Conservation (phyloP, 2,113 vertebrate genomes). For the Reinhardtius hippoglossoides region DNA sequence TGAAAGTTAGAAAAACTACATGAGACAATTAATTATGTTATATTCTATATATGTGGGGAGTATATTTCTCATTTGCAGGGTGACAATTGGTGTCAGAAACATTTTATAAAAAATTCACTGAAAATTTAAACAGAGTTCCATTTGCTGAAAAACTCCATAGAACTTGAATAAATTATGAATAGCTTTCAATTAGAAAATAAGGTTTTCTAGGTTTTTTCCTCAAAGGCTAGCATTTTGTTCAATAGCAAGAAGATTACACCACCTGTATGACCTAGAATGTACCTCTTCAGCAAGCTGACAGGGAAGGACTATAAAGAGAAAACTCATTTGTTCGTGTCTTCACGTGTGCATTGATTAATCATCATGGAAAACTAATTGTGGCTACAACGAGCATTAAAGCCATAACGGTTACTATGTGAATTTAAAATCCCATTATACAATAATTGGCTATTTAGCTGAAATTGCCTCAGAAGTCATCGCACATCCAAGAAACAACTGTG, state of each 20-base stretch:
- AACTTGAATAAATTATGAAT: background rate
- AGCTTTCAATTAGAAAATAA: background rate
- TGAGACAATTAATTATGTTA: background rate
- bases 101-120: background rate
- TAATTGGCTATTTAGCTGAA: constrained; percentile 40
- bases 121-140: background rate
- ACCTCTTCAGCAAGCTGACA: constrained; percentile 18
- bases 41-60: background rate
- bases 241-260: background rate
- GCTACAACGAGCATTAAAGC: background rate
- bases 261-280: constrained; percentile 5
- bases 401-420: background rate
- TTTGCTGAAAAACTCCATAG: background rate
- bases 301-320: background rate
- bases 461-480: constrained; percentile 22
- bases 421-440: constrained; percentile 13
- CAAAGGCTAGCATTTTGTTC: background rate
- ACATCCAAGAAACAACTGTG: constrained; percentile 18
- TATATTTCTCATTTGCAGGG: background rate
- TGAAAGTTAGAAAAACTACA: background rate
- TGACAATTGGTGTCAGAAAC: background rate
- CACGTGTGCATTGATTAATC: background rate
- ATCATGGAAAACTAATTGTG: background rate
- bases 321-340: constrained; percentile 1
- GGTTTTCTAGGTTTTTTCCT: constrained; percentile 2